phyloP scores from a whole-genome alignment of 30 jellyfish, hydroid and myxozoan species.

The Hydractinia symbiolongicarpus region DNA sequence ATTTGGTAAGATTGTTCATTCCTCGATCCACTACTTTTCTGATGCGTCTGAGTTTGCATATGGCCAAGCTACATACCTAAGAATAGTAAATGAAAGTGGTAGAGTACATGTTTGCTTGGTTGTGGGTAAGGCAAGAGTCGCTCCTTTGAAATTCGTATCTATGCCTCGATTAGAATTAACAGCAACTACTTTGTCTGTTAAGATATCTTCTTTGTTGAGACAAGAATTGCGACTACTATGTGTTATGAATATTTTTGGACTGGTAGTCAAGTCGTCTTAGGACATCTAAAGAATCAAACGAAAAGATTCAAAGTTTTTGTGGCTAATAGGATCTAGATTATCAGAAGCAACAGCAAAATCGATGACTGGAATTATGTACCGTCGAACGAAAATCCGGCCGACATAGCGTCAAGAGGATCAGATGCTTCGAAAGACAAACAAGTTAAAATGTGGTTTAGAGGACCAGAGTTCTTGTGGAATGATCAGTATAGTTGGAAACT shows the following conservation, averaged over 20 bases:
- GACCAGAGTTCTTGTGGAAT: no score
- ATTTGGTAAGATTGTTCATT: slow-evolving; percentile 9
- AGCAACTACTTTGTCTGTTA: slow-evolving; percentile 25
- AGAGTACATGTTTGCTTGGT: slow-evolving; percentile 12
- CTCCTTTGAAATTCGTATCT: slow-evolving; percentile 22
- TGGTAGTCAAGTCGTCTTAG: slow-evolving; percentile 13
- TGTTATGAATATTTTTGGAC: slow-evolving; percentile 23
- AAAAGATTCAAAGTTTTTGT: slow-evolving; percentile 31
- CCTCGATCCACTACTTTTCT: slow-evolving; percentile 35
- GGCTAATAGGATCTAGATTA: slow-evolving; percentile 24
- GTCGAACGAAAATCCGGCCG: slow-evolving; percentile 33
- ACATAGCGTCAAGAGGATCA: not conserved
- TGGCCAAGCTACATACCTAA: slow-evolving; percentile 4
- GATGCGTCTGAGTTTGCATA: slow-evolving; percentile 37
- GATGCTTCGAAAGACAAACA: no score
- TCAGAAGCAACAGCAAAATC: slow-evolving; percentile 21
- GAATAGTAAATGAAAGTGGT: slow-evolving; percentile 5
- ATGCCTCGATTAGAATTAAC: slow-evolving; percentile 32
- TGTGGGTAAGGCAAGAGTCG: slow-evolving; percentile 31
- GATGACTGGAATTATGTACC: slow-evolving; percentile 17
- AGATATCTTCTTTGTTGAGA: not conserved
- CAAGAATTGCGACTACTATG: not conserved
- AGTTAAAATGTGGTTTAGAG: no score
- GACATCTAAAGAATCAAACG: slow-evolving; percentile 16
- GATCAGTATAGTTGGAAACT: no score